phyloP scores from a whole-genome alignment of 2,888 invertebrate genomes.

The Agonopterix heracliana region DNA sequence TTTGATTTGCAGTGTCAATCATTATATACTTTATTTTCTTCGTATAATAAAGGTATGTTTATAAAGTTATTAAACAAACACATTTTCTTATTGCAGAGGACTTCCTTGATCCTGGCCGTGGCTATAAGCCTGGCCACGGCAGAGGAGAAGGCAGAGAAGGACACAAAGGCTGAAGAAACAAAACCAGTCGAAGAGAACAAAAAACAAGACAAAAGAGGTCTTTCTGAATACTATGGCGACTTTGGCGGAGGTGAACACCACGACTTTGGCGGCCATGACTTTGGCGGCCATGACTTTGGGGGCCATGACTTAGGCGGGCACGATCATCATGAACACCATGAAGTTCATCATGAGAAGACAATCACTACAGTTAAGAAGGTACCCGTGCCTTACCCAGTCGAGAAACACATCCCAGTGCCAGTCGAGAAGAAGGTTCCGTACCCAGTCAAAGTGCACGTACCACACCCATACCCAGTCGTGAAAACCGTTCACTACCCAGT shows the following conservation, averaged over 20 bases:
- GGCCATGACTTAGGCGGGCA: constrained; percentile 27
- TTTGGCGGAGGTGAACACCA: constrained; percentile 30
- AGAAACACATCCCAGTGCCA: constrained; percentile 80
- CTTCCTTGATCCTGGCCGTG: constrained; percentile 71
- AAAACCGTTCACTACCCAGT: constrained; percentile 81
- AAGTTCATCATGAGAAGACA: constrained; percentile 76
- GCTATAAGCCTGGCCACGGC: constrained; percentile 73
- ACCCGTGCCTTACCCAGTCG: constrained; percentile 83
- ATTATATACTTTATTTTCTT: not conserved
- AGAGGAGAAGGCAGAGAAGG: constrained; percentile 70
- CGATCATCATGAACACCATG: constrained; percentile 37
- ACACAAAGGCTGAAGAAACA: constrained; percentile 63
- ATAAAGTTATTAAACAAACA: not conserved
- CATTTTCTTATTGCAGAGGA: constrained; percentile 49
- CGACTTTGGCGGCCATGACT: constrained; percentile 20
- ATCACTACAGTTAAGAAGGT: constrained; percentile 84
- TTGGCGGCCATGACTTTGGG: constrained; percentile 24
- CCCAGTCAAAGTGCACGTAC: constrained; percentile 82
- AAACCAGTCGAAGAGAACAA: constrained; percentile 62
- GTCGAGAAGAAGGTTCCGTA: constrained; percentile 81
- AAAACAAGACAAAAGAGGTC: constrained; percentile 76
- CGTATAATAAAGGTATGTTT: not conserved
- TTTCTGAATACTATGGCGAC: constrained; percentile 57
- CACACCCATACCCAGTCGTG: constrained; percentile 82
- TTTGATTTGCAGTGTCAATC: constrained; percentile 4